Evolutionary conservation across 1,140 invertebrate species (phyloP), one percentile per base, ranked within the genome.

Genomic region (Formica exsecta): DNA sequence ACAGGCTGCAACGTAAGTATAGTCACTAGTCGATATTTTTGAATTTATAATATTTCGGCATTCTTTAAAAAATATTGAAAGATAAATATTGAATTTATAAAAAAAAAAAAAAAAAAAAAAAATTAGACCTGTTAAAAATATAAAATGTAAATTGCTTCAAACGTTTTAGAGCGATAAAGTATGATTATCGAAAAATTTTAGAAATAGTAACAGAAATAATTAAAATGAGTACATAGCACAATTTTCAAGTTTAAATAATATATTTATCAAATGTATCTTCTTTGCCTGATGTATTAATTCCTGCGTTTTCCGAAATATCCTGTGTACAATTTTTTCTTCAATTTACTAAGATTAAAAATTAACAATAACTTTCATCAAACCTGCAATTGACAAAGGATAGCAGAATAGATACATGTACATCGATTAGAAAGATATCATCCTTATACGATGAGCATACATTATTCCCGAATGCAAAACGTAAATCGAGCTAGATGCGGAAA

Each of bases 401-500:
- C 36, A 22, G 29, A 51, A 22, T 3, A 13, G 7, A 66, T 36
- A 66, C 13, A 0, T 8, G 6, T 41, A 19, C 13, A n/a, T 32
- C 11, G 5, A 11, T 68, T 36, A 71, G 19, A 32, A 13, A 59
- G 11, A 81, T 59, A 22, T 4, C 44, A 54, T 81, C 79, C 66
- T 62, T 74, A 57, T 13, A 44, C n/a, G 25, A 74, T 36, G n/a
- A 7, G 54, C 79, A 74, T 83, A 48, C 25, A 73, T 74, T 59
- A 73, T 29, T 8, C 19, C 25, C 25, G 66, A 4, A 74, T 19
- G 68, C 68, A 54, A 48, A 83, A 61, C n/a, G 66, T 73, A 81
- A 48, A 81, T 88, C 86, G 91, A 89, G 86, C 88, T 91, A 92
- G 91, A 90, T 91, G 76, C 90, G 85, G 88, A 90, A 88, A 91